Evolutionary conservation across 2,888 invertebrate species (phyloP).

Genomic region (Tryphoninae sp.): DNA sequence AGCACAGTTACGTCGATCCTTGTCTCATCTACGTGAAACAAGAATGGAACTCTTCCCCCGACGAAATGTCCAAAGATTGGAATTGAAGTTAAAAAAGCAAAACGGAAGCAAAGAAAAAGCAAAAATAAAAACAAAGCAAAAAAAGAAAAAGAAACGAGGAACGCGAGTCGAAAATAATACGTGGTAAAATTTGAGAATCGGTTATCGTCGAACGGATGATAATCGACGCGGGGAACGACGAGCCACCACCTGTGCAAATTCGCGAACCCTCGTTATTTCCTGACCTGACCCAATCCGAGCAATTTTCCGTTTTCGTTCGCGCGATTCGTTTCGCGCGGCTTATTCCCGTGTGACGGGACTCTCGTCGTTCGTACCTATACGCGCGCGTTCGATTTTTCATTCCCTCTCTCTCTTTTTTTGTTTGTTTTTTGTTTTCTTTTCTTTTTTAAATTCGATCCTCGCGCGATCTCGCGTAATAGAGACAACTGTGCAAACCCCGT

Average conservation of each 20-base stretch:
- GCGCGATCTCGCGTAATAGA: conserved; percentile 31
- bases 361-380: too few species aligned
- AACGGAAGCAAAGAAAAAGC: not conserved
- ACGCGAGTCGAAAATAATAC: conserved; percentile 42
- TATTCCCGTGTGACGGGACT: too few species aligned
- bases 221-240: conserved; percentile 15
- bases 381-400: not conserved
- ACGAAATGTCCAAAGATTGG: conserved; percentile 78
- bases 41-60: conserved; percentile 77
- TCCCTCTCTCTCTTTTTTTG: not conserved
- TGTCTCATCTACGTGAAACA: conserved; percentile 78
- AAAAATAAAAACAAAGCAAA: not conserved
- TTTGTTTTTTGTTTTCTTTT: not conserved
- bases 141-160: conserved; percentile 59
- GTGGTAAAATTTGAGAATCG: conserved; percentile 34
- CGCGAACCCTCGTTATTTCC: conserved; percentile 40
- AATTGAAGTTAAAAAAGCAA: conserved; percentile 66
- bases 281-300: conserved; percentile 64
- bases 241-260: conserved; percentile 62
- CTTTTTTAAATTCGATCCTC: conserved; percentile 12
- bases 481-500: conserved; percentile 69
- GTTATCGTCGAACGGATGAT: conserved; percentile 34
- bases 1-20: conserved; percentile 71
- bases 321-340: too few species aligned
- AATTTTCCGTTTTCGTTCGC: conserved; percentile 21